phyloP scores from a whole-genome alignment of 2,113 vertebrate species.

The Eudyptes chrysolophus region DNA sequence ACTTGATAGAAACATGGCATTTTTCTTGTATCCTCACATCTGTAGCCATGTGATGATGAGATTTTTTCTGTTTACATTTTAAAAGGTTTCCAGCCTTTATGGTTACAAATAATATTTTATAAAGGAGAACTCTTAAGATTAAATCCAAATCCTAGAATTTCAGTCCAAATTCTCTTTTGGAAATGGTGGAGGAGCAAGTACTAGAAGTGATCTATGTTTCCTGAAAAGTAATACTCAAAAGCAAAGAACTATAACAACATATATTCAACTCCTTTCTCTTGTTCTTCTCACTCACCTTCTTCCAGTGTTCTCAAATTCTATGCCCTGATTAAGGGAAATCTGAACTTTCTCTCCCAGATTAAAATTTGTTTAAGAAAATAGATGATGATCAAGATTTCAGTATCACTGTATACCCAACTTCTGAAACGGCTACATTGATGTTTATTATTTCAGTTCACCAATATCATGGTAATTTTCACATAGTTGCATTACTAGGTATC shows the following conservation, averaged over 20 bases:
- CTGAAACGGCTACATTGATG: not conserved
- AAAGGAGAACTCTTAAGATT: not conserved
- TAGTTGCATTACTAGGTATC: not conserved
- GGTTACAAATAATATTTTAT: not conserved
- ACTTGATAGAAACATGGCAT: not conserved
- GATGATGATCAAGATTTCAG: not conserved
- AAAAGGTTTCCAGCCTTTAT: not conserved
- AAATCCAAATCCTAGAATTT: not conserved
- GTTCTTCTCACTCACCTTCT: not conserved
- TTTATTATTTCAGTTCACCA: not conserved
- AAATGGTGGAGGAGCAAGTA: not conserved
- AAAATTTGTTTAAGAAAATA: not conserved
- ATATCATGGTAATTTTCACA: not conserved
- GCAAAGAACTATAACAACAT: not conserved
- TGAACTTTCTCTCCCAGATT: not conserved
- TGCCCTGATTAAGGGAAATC: not conserved
- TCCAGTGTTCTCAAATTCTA: not conserved
- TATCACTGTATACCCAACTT: not conserved
- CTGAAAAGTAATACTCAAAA: not conserved
- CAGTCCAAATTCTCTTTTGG: not conserved
- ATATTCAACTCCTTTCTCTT: not conserved
- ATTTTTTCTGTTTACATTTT: not conserved
- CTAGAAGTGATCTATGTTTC: not conserved
- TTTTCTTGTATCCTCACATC: not conserved
- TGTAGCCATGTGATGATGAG: not conserved